phyloP scores from a whole-genome alignment of 2,888 invertebrate genomes.

The Synanthedon formicaeformis region DNA sequence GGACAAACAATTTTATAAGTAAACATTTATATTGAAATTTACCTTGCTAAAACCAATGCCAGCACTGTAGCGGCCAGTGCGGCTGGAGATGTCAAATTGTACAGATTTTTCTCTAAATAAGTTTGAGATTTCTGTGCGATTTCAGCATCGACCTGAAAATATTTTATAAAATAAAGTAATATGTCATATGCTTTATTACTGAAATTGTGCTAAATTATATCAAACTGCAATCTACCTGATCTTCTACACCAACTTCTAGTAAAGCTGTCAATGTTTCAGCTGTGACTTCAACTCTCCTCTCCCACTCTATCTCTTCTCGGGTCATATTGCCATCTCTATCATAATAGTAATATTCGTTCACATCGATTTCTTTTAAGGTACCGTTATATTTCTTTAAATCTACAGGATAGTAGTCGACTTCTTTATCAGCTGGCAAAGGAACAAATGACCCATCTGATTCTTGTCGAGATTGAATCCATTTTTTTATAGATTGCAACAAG shows the following conservation, averaged over 20 bases:
- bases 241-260: slow-evolving; percentile 72
- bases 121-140: slow-evolving; percentile 65
- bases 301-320: slow-evolving; percentile 57
- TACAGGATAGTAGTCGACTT: slow-evolving; percentile 61
- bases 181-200: not conserved
- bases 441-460: slow-evolving; percentile 72
- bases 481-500: slow-evolving; percentile 68
- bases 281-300: slow-evolving; percentile 71
- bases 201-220: not conserved
- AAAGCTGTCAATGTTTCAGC: slow-evolving; percentile 73
- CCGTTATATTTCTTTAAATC: slow-evolving; percentile 45
- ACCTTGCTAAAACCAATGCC: slow-evolving; percentile 69
- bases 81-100: slow-evolving; percentile 68
- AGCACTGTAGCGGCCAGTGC: slow-evolving; percentile 72
- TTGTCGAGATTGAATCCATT: slow-evolving; percentile 73
- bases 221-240: slow-evolving; percentile 43
- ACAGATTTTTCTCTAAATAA: slow-evolving; percentile 70
- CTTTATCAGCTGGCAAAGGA: slow-evolving; percentile 70
- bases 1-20: too few relatives aligned
- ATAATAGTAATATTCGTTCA: slow-evolving; percentile 62
- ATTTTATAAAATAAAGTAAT: not conserved
- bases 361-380: slow-evolving; percentile 43
- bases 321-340: slow-evolving; percentile 66
- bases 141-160: slow-evolving; percentile 56
- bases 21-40: slow-evolving; percentile 1